Base-by-base conservation (phyloP, 2,888 invertebrate genomes). In the Nyleta sp. region DNA sequence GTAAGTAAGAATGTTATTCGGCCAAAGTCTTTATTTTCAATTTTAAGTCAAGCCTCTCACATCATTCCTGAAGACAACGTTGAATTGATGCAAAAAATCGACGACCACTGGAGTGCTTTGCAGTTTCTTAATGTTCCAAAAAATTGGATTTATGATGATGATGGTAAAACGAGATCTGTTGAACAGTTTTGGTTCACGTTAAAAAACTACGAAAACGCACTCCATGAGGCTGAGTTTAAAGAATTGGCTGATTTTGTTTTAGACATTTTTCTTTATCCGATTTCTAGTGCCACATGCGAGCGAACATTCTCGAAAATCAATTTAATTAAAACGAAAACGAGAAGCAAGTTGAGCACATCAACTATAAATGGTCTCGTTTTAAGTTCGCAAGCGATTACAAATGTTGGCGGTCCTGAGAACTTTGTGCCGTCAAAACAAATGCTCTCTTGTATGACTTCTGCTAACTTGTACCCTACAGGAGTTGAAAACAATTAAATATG, bases 261-360 rank as follows among this genome's bases (percentile, higher is more conserved):
- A 22, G 48, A 48, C 15, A 4, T 48, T 22, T 48, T 48, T 48
- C 22, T 48, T n/a, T 48, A n/a, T n/a, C 48, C 48, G 8, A 22
- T n/a, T 24, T 48, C 48, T 10, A 48, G 22, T 24, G 48, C 48
- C 2, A 22, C 48, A n/a, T 48, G 48, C 15, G 48, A 48, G 15
- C 28, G 6, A 22, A 48, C 48, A 13, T 48, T 48, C 10, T 48
- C 48, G 0, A 48, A 48, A 22, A n/a, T 48, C 2, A 48, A 48
- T 22, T 22, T 48, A 2, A 48, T 24, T 1, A 48, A 48, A 48
- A 48, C 48, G 2, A 48, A 48, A 22, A 48, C 22, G 1, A 22
- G 48, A 1, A 22, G 22, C 13, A 48, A 22, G n/a, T 22, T 20
- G 20, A 7, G 4, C 2, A n/a, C 15, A 1, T 22, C 48, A 2